Evolutionary conservation across 2,888 invertebrate species (phyloP).

Genomic region (Drosophila diplacantha): DNA sequence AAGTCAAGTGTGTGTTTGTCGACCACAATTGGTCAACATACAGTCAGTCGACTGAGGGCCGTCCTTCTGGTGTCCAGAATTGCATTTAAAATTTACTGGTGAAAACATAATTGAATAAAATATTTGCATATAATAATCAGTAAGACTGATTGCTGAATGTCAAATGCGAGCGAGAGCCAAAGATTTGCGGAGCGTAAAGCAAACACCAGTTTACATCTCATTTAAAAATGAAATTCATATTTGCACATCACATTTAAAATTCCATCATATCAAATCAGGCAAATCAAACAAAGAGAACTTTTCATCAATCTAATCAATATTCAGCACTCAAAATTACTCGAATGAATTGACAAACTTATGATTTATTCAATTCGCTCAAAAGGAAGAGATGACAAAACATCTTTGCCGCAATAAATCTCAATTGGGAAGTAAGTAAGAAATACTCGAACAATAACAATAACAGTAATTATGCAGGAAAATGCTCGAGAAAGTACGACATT

Average conservation of each 20-base stretch:
- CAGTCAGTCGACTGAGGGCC: background rate
- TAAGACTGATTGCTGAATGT: slow-evolving; percentile 2
- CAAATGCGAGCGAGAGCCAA: background rate
- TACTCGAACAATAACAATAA: slow-evolving; percentile 34
- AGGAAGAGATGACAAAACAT: slow-evolving; percentile 25
- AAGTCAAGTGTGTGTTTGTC: slow-evolving; percentile 27
- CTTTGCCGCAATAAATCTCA: slow-evolving; percentile 32
- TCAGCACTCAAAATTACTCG: slow-evolving; percentile 12
- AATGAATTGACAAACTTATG: slow-evolving; percentile 54
- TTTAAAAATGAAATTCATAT: background rate
- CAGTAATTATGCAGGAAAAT: slow-evolving; percentile 40
- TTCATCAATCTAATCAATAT: slow-evolving; percentile 21
- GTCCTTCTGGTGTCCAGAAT: background rate
- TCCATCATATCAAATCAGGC: slow-evolving; percentile 11
- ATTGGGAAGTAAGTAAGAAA: slow-evolving; percentile 34
- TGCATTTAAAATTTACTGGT: slow-evolving; percentile 1
- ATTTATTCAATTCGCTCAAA: slow-evolving; percentile 51
- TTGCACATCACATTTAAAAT: slow-evolving; percentile 4
- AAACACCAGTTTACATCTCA: background rate
- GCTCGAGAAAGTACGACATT: slow-evolving; percentile 19
- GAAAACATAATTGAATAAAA: slow-evolving; percentile 4
- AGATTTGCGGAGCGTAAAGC: background rate
- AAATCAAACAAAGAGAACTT: slow-evolving; percentile 9
- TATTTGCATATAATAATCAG: slow-evolving; percentile 5
- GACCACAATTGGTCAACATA: slow-evolving; percentile 17